Percentiles rank a stretch among this genome's conserved stretches.
phyloP scores from a whole-genome alignment of 2,797 vertebrate genomes.

The Lagorchestes hirsutus region DNA sequence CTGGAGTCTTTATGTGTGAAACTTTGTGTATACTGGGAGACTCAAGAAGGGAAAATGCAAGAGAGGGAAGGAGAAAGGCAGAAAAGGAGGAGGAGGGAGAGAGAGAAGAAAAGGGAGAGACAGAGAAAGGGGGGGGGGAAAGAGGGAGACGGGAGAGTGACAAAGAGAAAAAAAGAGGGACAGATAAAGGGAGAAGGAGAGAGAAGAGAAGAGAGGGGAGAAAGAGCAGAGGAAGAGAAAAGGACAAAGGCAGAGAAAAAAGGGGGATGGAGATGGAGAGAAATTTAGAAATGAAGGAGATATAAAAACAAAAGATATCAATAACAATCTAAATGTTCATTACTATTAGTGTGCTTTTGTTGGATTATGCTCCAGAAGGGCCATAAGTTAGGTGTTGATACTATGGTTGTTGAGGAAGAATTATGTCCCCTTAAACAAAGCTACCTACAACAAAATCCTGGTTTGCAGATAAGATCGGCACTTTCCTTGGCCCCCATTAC shows the following conservation, averaged over 20 bases:
- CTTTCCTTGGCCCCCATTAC: background rate
- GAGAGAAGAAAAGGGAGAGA: too few relatives aligned
- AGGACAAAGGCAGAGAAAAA: too few relatives aligned
- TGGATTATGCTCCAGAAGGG: background rate
- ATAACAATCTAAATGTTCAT: background rate
- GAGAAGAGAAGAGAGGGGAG: too few relatives aligned
- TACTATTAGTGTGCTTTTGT: background rate
- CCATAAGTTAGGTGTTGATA: background rate
- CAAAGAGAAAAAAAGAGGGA: too few relatives aligned
- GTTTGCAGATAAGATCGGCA: background rate
- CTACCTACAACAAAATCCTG: background rate
- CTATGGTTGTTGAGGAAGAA: too few relatives aligned
- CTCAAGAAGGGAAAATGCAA: background rate
- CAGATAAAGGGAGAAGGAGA: too few relatives aligned
- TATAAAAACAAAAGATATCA: background rate
- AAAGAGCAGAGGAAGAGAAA: too few relatives aligned
- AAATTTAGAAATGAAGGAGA: background rate
- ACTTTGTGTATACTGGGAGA: background rate
- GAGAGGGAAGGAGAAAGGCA: background rate
- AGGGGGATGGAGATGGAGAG: background rate
- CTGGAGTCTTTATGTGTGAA: background rate
- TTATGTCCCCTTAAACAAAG: background rate
- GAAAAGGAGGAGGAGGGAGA: background rate
- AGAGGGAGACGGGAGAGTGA: too few relatives aligned
- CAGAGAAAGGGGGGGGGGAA: fast-evolving